These are phyloP conservation scores for Zosterops japonicus DNA, from an alignment of 2,113 vertebrate genomes.

Conservation along the genomic window DNA sequence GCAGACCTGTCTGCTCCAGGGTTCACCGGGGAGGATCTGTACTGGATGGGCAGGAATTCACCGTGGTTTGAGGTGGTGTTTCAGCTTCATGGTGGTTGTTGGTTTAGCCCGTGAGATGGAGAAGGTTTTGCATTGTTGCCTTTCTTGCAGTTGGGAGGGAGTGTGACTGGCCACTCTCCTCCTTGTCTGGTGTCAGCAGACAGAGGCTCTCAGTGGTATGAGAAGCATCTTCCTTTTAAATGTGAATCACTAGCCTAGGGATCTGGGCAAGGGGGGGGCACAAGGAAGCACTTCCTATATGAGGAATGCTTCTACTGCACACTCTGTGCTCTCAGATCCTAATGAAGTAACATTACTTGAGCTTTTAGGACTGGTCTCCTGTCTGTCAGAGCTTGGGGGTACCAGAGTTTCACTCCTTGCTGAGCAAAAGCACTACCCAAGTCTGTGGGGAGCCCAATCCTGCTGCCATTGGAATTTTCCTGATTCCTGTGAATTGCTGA, in stretches of 20 bases:
- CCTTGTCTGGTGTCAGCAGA: background rate
- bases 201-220: background rate
- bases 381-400: background rate
- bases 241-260: conserved; percentile 50
- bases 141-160: background rate
- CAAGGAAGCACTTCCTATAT: background rate
- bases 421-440: conserved; percentile 19
- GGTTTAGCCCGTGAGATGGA: background rate
- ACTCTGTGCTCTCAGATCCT: background rate
- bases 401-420: conserved; percentile 18
- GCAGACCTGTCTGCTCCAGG: background rate
- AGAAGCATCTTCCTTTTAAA: conserved; percentile 52
- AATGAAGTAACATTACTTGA: conserved; percentile 60
- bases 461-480: conserved; percentile 26
- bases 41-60: background rate
- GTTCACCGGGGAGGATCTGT: rapidly evolving
- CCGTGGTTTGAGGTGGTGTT: background rate
- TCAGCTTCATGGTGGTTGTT: background rate
- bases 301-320: background rate
- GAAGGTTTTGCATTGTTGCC: background rate
- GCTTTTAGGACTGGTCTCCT: conserved; percentile 39
- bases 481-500: conserved; percentile 11
- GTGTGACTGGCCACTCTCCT: background rate
- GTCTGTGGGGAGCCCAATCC: conserved; percentile 19
- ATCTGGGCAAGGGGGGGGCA: background rate